Evolutionary conservation across 2,888 invertebrate genomes (phyloP).

Genomic region (Leptopilina myrica): DNA sequence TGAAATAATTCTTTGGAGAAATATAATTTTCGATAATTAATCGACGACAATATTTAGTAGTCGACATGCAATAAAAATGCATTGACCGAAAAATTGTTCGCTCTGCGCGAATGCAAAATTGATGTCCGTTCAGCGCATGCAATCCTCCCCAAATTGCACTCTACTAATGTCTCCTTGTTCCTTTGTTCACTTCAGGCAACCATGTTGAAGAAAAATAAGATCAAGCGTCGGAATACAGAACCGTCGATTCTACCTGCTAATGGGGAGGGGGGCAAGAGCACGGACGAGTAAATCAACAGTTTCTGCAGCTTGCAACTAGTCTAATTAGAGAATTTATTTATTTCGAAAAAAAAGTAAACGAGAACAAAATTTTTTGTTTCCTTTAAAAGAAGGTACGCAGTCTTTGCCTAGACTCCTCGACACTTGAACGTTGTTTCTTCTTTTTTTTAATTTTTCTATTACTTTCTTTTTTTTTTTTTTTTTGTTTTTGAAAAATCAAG

Average conservation of each 20-base stretch:
- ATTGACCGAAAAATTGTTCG: not conserved
- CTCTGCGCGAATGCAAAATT: conserved; percentile 49
- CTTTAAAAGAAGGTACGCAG: conserved; percentile 53
- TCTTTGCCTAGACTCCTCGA: conserved; percentile 65
- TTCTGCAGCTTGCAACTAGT: conserved; percentile 70
- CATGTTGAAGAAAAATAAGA: conserved; percentile 99
- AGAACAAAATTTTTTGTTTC: conserved; percentile 41
- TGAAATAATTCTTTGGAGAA: no score
- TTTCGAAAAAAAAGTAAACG: no score
- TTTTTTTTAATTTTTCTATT: no score
- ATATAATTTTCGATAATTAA: no score
- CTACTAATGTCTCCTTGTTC: conserved; percentile 75
- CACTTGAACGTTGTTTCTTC: conserved; percentile 40
- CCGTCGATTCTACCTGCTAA: conserved; percentile 86
- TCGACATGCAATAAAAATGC: no score
- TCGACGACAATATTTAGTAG: no score
- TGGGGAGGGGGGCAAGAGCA: conserved; percentile 84
- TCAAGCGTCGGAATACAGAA: conserved; percentile 95
- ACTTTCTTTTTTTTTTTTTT: no score
- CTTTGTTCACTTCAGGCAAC: conserved; percentile 89
- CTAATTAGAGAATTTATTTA: conserved; percentile 47
- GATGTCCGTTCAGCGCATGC: conserved; percentile 70
- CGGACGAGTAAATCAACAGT: conserved; percentile 79
- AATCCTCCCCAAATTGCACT: conserved; percentile 69
- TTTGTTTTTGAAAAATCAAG: not conserved